phyloP scores from a whole-genome alignment of 1,140 invertebrate species.

The Homarus americanus region DNA sequence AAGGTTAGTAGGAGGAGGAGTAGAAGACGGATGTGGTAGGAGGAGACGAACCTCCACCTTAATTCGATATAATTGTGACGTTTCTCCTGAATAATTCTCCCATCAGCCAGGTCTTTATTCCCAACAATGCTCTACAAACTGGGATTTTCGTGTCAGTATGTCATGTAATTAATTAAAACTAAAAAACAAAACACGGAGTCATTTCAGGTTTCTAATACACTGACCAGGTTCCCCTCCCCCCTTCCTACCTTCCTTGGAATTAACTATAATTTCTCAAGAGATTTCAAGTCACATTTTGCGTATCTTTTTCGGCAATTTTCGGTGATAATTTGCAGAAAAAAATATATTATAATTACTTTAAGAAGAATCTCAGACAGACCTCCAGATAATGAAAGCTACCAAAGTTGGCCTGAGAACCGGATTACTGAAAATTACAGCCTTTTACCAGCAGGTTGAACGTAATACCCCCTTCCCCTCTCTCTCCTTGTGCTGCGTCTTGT shows the following conservation, averaged over 20 bases:
- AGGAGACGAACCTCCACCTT: no score
- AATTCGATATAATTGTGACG: background rate
- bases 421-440: background rate
- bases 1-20: no score
- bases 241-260: no score
- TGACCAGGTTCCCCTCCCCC: background rate
- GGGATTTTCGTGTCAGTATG: background rate
- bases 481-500: background rate
- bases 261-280: background rate
- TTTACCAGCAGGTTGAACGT: background rate
- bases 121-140: background rate
- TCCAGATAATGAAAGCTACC: background rate
- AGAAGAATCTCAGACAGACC: background rate
- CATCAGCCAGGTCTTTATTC: background rate
- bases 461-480: background rate
- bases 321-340: background rate
- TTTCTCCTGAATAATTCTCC: background rate
- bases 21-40: no score
- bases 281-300: conserved; percentile 10
- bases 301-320: background rate
- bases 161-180: conserved; percentile 3
- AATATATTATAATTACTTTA: background rate
- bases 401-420: background rate
- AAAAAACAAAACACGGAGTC: background rate
- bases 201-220: background rate